phyloP scores from a whole-genome alignment of 2,888 invertebrate species.

The Eristalis tenax region DNA sequence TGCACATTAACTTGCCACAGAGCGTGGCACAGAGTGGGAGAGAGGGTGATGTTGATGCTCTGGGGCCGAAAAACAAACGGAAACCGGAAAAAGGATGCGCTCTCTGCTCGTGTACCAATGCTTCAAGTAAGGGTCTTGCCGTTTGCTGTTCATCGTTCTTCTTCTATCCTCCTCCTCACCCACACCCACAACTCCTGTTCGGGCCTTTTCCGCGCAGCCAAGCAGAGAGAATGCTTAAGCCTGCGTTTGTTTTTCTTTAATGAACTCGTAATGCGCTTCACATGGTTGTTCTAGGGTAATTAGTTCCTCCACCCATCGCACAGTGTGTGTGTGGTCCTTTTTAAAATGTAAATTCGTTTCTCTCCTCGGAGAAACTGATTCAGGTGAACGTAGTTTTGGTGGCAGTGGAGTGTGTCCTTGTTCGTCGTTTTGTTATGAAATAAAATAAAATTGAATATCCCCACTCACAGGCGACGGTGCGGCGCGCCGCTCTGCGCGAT shows the following conservation, averaged over 20 bases:
- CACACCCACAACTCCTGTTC: not conserved
- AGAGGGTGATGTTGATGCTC: constrained; percentile 60
- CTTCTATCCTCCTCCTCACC: no score
- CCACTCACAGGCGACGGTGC: constrained; percentile 20
- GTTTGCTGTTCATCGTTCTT: not conserved
- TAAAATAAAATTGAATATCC: constrained; percentile 65
- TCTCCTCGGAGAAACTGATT: constrained; percentile 7
- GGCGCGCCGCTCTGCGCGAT: no score
- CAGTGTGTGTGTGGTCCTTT: constrained; percentile 5
- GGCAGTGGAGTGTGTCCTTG: not conserved
- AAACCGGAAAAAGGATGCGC: constrained; percentile 70
- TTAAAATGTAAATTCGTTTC: constrained; percentile 63
- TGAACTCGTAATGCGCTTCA: constrained; percentile 72
- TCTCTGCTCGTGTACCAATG: constrained; percentile 57
- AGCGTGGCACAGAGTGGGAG: not conserved
- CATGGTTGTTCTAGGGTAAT: constrained; percentile 66
- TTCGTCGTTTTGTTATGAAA: constrained; percentile 53
- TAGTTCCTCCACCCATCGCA: constrained; percentile 50
- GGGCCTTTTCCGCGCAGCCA: not conserved
- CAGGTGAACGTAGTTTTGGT: not conserved
- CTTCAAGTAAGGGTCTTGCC: not conserved
- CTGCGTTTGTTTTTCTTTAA: constrained; percentile 71
- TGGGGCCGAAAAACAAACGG: constrained; percentile 69
- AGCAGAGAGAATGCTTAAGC: constrained; percentile 65
- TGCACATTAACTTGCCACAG: constrained; percentile 58